Conservation (phyloP, 2,888 invertebrate genomes). For the Anthophora plumipes region DNA sequence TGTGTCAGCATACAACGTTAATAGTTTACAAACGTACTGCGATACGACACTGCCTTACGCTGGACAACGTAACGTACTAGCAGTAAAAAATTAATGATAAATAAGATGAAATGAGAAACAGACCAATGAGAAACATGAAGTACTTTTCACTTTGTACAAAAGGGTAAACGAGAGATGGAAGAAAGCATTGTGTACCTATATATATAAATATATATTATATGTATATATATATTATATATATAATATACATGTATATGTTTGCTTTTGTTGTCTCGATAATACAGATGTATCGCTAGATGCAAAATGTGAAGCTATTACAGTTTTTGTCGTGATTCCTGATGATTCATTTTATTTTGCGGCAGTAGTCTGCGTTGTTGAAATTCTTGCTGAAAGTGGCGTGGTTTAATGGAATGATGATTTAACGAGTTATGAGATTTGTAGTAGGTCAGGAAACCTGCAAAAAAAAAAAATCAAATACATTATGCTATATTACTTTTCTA, state of each 20-base stretch:
- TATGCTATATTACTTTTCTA: background rate
- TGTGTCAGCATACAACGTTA: conserved; percentile 18
- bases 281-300: conserved; percentile 70
- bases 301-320: conserved; percentile 75
- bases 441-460: conserved; percentile 81
- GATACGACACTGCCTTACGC: conserved; percentile 46
- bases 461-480: conserved; percentile 58
- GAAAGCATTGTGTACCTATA: conserved; percentile 67
- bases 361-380: conserved; percentile 79
- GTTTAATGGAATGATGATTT: conserved; percentile 84
- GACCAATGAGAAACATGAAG: conserved; percentile 72
- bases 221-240: conserved; percentile 52
- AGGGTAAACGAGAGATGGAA: conserved; percentile 73
- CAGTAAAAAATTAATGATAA: conserved; percentile 70
- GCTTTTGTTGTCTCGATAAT: conserved; percentile 65
- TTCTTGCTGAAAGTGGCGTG: conserved; percentile 77
- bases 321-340: conserved; percentile 73
- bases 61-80: conserved; percentile 58
- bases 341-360: conserved; percentile 78
- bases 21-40: conserved; percentile 48
- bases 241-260: conserved; percentile 58
- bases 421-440: conserved; percentile 82
- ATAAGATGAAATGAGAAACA: conserved; percentile 70
- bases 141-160: conserved; percentile 75
- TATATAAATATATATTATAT: conserved; percentile 53